Base-by-base conservation (phyloP, 2,888 invertebrate genomes). In the Sarcophaga carnaria region DNA sequence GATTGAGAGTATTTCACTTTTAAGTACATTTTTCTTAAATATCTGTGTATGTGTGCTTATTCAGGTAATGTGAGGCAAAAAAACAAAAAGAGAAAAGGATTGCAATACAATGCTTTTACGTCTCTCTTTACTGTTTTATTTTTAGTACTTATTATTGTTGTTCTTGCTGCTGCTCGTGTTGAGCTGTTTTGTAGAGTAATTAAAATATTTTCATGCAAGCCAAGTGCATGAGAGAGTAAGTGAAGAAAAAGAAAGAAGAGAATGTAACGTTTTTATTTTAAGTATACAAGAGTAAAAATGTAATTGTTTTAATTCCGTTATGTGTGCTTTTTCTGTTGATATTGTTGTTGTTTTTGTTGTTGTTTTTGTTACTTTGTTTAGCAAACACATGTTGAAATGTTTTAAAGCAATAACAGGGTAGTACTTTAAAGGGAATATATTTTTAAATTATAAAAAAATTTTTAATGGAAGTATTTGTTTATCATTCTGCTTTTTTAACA, bases 271-370 rank as follows among this genome's bases (percentile, higher is more conserved):
- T 74, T 83, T 83, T 63, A 78, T 62, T 22, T 67, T 54, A 77
- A 83, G 83, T 69, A 64, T 71, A 62, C 77, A 66, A 86, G 83
- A 76, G 17, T 17, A 54, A 54, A 72, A 79, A 86, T 71, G 79
- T 86, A 86, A 86, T 86, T 86, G 80, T 86, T 83, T 86, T 86
- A 83, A 78, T 86, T 83, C 86, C 83, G 72, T 80, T 83, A 76
- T 74, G 72, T 79, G 62, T 20, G 83, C 69, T 25, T 20, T 59
- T 62, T 63, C 47, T 37, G 25, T 59, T 77, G 45, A 47, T 12
- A 45, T 77, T 1, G 67, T 71, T 22, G 74, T 17, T 11, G 60
- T n/a, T 17, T 27, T 64, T 4, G 74, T 66, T 75, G 47, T 49
- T 49, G 6, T 20, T 60, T 63, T n/a, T 69, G 22, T 63, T 22